Conservation (phyloP, 1,140 invertebrate genomes). For the Drosophila prosaltans region DNA sequence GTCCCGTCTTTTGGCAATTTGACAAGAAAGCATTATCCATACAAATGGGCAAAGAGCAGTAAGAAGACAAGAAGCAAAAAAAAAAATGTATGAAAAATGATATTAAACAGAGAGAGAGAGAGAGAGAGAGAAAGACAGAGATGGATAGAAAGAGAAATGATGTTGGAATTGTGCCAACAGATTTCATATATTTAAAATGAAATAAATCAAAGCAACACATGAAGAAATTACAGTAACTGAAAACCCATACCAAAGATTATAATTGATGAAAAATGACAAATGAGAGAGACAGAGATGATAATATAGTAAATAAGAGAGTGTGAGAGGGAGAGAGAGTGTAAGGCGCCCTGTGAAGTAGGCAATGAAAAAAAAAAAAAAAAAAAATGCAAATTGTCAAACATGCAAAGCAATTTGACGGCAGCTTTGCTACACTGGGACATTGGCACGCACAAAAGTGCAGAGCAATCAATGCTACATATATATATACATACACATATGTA, state of each 20-base stretch:
- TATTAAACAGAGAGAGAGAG: constrained; percentile 3
- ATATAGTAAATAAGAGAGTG: background rate
- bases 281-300: background rate
- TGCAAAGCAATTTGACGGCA: constrained; percentile 59
- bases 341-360: background rate
- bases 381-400: constrained; percentile 71
- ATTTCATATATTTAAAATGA: constrained; percentile 60
- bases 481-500: too few relatives aligned
- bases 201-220: constrained; percentile 67
- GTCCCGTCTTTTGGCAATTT: constrained; percentile 63
- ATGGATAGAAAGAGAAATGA: background rate
- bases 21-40: constrained; percentile 73
- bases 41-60: constrained; percentile 52
- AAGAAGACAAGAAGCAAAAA: background rate
- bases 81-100: constrained; percentile 48
- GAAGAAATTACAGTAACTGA: background rate
- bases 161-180: constrained; percentile 30
- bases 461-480: constrained; percentile 38
- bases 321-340: background rate
- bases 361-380: constrained; percentile 25
- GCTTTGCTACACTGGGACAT: constrained; percentile 28
- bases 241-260: constrained; percentile 5
- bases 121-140: background rate
- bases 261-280: constrained; percentile 27
- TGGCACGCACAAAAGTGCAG: constrained; percentile 43